These are phyloP conservation scores for Frankliniella fusca DNA, from an alignment of 2,888 invertebrate genomes.

Conservation along the genomic window DNA sequence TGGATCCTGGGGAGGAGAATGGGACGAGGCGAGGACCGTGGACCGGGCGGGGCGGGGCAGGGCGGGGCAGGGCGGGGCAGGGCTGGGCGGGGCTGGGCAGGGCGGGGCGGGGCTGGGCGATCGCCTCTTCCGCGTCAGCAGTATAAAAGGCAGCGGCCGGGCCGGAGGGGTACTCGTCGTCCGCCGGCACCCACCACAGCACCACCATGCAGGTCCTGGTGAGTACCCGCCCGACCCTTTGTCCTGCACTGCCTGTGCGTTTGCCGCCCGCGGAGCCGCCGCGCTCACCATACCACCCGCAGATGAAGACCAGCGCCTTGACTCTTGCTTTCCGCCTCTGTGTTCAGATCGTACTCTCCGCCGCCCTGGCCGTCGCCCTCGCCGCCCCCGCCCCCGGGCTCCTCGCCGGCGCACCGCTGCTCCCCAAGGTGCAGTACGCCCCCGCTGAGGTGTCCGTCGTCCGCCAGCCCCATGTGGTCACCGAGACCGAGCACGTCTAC, in stretches of 20 bases:
- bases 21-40: neutral
- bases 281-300: too few relatives aligned
- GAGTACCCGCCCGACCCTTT: neutral
- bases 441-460: constrained; percentile 44
- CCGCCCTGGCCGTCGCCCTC: constrained; percentile 34
- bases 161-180: neutral
- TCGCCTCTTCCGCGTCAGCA: neutral
- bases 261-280: too few relatives aligned
- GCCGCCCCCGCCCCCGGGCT: constrained; percentile 41
- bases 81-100: neutral
- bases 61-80: neutral
- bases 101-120: neutral
- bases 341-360: constrained; percentile 27
- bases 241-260: too few relatives aligned
- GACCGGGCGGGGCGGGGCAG: too few relatives aligned
- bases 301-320: too few relatives aligned
- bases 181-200: neutral
- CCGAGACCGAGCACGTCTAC: constrained; percentile 43
- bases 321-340: neutral
- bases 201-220: constrained; percentile 19
- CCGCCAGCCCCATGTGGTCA: constrained; percentile 44
- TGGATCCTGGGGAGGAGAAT: neutral
- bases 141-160: constrained; percentile 2
- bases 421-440: constrained; percentile 43
- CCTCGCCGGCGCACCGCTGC: constrained; percentile 38